Conservation (phyloP, 2,888 invertebrate species). For the Bombyx huttoni region DNA sequence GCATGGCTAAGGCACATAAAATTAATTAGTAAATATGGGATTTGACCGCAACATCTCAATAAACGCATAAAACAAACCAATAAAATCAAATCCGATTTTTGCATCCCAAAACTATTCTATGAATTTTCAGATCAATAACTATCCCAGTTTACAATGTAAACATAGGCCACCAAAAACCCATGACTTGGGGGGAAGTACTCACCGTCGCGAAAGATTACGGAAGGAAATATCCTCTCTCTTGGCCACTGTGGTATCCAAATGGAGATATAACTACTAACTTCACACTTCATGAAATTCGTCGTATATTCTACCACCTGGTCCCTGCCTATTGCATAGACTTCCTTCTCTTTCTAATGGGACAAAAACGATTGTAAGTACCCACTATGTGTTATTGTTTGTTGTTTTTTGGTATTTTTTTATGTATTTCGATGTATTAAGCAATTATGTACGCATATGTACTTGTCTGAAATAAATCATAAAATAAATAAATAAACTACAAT, state of each 20-base stretch:
- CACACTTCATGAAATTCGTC: slow-evolving; percentile 75
- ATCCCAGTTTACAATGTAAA: slow-evolving; percentile 93
- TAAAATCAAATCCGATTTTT: too few species aligned
- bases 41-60: too few species aligned
- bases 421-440: too few species aligned
- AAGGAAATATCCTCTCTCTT: slow-evolving; percentile 83
- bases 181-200: slow-evolving; percentile 90
- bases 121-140: slow-evolving; percentile 64
- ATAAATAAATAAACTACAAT: too few species aligned
- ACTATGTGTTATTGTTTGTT: too few species aligned
- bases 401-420: background rate
- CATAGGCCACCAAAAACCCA: slow-evolving; percentile 83
- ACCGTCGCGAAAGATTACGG: slow-evolving; percentile 76
- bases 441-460: too few species aligned
- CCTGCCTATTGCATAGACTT: slow-evolving; percentile 87
- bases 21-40: too few species aligned
- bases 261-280: slow-evolving; percentile 81
- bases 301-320: slow-evolving; percentile 80
- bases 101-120: background rate
- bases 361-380: slow-evolving; percentile 85
- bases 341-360: slow-evolving; percentile 78
- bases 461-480: too few species aligned
- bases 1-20: too few species aligned
- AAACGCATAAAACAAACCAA: too few species aligned
- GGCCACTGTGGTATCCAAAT: slow-evolving; percentile 89